These are phyloP conservation scores for Dascyllus trimaculatus DNA, from an alignment of 2,113 vertebrate species.

Conservation along the genomic window DNA sequence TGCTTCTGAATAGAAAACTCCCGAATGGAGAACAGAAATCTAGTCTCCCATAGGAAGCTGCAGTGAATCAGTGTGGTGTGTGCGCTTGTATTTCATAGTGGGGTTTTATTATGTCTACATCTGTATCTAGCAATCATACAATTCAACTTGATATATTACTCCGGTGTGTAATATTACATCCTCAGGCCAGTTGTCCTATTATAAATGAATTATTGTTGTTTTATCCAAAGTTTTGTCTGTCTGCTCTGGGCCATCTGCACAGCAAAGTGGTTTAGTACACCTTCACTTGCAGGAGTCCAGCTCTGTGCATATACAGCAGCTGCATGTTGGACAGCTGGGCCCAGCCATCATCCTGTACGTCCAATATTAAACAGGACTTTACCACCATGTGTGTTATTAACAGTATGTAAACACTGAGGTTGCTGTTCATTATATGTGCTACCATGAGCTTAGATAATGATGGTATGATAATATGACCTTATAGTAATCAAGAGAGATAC, in stretches of 20 bases:
- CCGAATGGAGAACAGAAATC: neutral
- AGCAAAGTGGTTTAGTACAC: neutral
- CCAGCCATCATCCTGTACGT: slow-evolving; percentile 42
- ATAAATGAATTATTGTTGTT: slow-evolving; percentile 28
- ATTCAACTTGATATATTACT: slow-evolving; percentile 12
- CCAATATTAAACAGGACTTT: slow-evolving; percentile 53
- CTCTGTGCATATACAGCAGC: slow-evolving; percentile 44
- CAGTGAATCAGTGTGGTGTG: slow-evolving; percentile 6
- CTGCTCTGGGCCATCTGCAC: slow-evolving; percentile 16
- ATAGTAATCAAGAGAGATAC: too few relatives aligned
- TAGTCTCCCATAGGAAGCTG: neutral
- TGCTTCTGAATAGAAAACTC: slow-evolving; percentile 3
- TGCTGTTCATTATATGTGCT: slow-evolving; percentile 11
- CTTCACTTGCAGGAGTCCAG: slow-evolving; percentile 2
- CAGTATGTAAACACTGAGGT: slow-evolving; percentile 46
- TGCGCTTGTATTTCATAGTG: slow-evolving; percentile 29
- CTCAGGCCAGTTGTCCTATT: slow-evolving; percentile 9
- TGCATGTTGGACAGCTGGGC: slow-evolving; percentile 49
- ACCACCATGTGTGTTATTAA: slow-evolving; percentile 38
- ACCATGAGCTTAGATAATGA: slow-evolving; percentile 31
- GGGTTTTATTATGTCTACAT: slow-evolving; percentile 27
- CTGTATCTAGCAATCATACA: slow-evolving; percentile 10
- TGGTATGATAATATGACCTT: neutral
- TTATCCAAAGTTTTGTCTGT: neutral
- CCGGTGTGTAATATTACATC: slow-evolving; percentile 3